Conservation (phyloP, 2,113 vertebrate species). For the Rhabdomys dilectus region DNA sequence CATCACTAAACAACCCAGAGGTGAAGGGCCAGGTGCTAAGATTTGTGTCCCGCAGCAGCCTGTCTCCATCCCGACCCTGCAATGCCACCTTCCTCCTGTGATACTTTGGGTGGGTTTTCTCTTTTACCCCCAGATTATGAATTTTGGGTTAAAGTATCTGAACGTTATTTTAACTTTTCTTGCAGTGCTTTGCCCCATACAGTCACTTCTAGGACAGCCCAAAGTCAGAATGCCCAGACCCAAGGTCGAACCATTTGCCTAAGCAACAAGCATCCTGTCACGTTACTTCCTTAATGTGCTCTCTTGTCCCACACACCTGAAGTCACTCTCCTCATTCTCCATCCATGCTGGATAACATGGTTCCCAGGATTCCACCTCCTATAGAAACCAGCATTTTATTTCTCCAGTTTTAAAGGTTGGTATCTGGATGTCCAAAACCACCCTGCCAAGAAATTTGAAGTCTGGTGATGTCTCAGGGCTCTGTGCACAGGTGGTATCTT, state of each 20-base stretch:
- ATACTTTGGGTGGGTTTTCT: neutral
- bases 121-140: neutral
- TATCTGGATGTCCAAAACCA: too few species aligned
- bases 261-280: neutral
- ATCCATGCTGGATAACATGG: neutral
- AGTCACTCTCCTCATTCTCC: too few species aligned
- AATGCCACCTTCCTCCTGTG: neutral
- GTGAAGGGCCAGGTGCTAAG: neutral
- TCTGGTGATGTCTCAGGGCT: neutral
- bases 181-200: neutral
- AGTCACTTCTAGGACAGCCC: neutral
- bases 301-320: neutral
- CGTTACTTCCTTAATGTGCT: too few species aligned
- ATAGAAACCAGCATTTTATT: neutral
- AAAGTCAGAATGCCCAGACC: neutral
- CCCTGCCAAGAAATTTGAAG: neutral
- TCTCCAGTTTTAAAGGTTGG: neutral
- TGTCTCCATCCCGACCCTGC: fast-evolving
- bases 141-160: neutral
- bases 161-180: neutral
- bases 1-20: neutral
- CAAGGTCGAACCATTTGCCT: too few species aligned
- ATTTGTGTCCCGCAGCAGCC: neutral
- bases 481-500: neutral
- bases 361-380: neutral